A percentile compares a stretch with the other conserved stretches of the same genome.
Conservation (phyloP, 2,888 invertebrate genomes). For the Nycteola revayana region DNA sequence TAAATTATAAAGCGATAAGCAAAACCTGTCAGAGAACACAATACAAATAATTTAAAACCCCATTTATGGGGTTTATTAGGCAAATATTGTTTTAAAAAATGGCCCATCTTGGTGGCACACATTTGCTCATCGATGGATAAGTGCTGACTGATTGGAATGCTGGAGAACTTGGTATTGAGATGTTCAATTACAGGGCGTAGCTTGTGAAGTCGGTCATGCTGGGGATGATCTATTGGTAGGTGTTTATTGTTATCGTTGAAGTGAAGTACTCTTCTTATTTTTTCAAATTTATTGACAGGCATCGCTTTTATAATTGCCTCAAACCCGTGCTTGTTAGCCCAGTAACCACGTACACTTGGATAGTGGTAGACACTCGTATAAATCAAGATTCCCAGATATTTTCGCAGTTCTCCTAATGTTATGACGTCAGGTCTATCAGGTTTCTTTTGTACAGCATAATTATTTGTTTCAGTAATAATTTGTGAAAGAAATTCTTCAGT, state of each 20-base stretch:
- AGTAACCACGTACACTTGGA: conserved; percentile 13
- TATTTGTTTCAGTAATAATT: conserved; percentile 3
- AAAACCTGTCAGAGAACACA: conserved; percentile 6
- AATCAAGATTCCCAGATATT: conserved; percentile 7
- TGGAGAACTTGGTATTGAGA: conserved; percentile 2
- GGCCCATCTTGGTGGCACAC: too few species aligned
- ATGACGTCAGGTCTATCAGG: conserved; percentile 4
- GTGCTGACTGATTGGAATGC: conserved; percentile 7
- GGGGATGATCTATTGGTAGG: conserved; percentile 16
- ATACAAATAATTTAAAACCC: conserved; percentile 36
- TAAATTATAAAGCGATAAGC: conserved; percentile 2
- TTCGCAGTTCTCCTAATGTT: conserved; percentile 2
- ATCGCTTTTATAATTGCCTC: conserved; percentile 5
- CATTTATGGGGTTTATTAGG: conserved; percentile 42
- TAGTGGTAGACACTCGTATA: conserved; percentile 30
- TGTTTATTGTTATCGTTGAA: neutral
- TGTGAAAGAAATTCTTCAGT: conserved; percentile 1
- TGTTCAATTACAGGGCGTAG: conserved; percentile 7
- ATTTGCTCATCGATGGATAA: too few species aligned
- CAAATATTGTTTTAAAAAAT: conserved; percentile 24
- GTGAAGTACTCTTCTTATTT: conserved; percentile 2
- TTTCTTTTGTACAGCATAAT: conserved; percentile 4
- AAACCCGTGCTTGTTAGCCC: neutral
- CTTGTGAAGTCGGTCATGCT: conserved; percentile 9
- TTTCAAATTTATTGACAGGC: conserved; percentile 6